Percentiles rank a stretch among this genome's conserved stretches.
Evolutionary conservation across 2,888 invertebrate genomes (phyloP).

Genomic region (Drosophila peninsularis): DNA sequence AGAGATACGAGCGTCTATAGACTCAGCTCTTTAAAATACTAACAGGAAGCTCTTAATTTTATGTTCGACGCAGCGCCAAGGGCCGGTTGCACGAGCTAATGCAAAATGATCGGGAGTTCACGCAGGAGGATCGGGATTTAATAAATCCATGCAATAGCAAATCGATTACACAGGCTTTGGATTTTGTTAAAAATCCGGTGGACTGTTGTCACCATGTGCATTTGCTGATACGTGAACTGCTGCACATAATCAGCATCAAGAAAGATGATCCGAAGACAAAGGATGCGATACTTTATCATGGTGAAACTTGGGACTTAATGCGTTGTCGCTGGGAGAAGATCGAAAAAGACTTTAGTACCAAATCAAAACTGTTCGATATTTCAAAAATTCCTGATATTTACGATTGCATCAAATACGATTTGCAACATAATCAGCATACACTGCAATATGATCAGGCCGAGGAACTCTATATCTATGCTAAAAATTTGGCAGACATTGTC

Average conservation of each 20-base stretch:
- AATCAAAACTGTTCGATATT: slow-evolving; percentile 96
- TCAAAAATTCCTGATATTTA: slow-evolving; percentile 99
- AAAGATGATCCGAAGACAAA: slow-evolving; percentile 95
- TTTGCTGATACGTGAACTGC: slow-evolving; percentile 92
- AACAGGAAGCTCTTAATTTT: not conserved
- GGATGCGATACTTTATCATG: slow-evolving; percentile 97
- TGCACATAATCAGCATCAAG: slow-evolving; percentile 93
- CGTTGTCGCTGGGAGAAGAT: slow-evolving; percentile 98
- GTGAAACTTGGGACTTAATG: slow-evolving; percentile 99
- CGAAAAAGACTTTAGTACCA: slow-evolving; percentile 98
- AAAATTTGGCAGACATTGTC: slow-evolving; percentile 98
- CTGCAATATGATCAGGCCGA: slow-evolving; percentile 96
- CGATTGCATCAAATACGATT: slow-evolving; percentile 99
- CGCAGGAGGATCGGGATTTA: slow-evolving; percentile 91
- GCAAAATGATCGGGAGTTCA: slow-evolving; percentile 95
- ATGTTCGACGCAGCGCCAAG: slow-evolving; percentile 91
- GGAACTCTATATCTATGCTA: slow-evolving; percentile 96
- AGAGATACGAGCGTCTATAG: too few relatives aligned
- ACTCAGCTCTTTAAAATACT: not conserved
- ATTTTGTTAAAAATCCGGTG: slow-evolving; percentile 98
- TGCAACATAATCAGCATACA: slow-evolving; percentile 98
- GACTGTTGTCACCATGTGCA: slow-evolving; percentile 96
- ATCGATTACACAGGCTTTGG: slow-evolving; percentile 95
- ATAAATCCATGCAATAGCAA: slow-evolving; percentile 97
- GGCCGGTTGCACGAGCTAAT: slow-evolving; percentile 96